Evolutionary conservation across 64 coral and sea anemone genomes (phyloP).

Genomic region (Astreopora myriophthalma): DNA sequence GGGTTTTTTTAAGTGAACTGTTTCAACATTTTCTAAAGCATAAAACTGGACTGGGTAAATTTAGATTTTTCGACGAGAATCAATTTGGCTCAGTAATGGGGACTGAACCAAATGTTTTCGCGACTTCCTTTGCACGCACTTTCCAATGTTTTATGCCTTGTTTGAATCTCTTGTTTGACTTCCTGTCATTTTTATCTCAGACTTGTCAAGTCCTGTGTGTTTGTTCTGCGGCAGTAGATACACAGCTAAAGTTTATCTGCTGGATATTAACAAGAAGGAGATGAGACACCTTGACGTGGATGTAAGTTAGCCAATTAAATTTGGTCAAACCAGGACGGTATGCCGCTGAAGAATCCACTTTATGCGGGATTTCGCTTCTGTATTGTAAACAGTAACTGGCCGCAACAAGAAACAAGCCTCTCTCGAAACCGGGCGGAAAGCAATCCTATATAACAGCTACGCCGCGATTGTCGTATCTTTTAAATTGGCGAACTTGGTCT

Average conservation of each 20-base stretch:
- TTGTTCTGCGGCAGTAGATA: slow-evolving; percentile 77
- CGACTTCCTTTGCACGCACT: too few relatives aligned
- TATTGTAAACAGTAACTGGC: neutral
- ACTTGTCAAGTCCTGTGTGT: slow-evolving; percentile 86
- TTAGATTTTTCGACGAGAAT: too few relatives aligned
- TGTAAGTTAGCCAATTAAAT: slow-evolving; percentile 22
- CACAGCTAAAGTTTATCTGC: slow-evolving; percentile 67
- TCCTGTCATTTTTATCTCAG: neutral
- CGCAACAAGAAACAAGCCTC: too few relatives aligned
- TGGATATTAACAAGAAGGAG: slow-evolving; percentile 94
- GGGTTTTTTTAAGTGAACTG: too few relatives aligned
- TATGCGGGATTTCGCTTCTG: neutral
- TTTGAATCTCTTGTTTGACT: neutral
- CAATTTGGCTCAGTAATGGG: too few relatives aligned
- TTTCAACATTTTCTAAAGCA: too few relatives aligned
- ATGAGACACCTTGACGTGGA: slow-evolving; percentile 73
- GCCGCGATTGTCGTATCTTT: too few relatives aligned
- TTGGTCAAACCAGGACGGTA: neutral
- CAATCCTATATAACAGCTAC: too few relatives aligned
- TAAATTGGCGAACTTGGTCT: too few relatives aligned
- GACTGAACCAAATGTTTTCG: too few relatives aligned
- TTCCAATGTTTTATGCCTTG: neutral
- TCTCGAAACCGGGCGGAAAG: too few relatives aligned
- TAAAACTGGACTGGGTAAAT: too few relatives aligned
- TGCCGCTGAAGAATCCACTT: neutral